Base-by-base conservation (phyloP, 2,797 vertebrate genomes). In the Gallirallus australis region DNA sequence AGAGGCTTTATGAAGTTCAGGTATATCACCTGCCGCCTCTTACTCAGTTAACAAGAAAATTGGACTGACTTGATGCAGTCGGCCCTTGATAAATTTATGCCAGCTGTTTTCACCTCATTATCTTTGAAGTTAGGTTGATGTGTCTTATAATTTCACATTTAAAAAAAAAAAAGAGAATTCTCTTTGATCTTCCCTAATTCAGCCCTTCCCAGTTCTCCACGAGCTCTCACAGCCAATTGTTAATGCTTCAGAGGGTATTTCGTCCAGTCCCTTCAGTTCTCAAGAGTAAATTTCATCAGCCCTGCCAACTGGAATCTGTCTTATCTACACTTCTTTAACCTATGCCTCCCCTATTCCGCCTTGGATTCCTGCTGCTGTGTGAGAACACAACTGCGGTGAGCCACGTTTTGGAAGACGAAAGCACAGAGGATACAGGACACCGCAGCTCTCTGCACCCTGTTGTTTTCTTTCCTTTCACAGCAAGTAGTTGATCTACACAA, bases 161-260 rank as follows among this genome's bases (percentile, higher is more conserved):
- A 59, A 66, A 61, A 48, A 50, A 57, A 33, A 63, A 25, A n/a
- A 39, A 13, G 37, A 61, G 25, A 79, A 59, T 86, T 82, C 8
- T 82, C 25, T 93, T 91, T 91, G 48, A 82, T 93, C 50, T 75
- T 75, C 15, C 23, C 4, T 61, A 53, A 53, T 78, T 60, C 92
- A 68, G 28, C 37, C 23, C 11, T 94, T 81, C 59, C 13, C 6
- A 79, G 30, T 66, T 82, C 48, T 84, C n/a, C n/a, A 35, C 0
- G 3, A 92, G 52, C 21, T 63, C 78, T 85, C 48, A 73, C 63
- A 82, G 64, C 39, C 42, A 92, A 82, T 92, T 93, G 9, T 89
- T 92, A 93, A 84, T 87, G 71, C 83, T 80, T 94, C 89, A 92
- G 86, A 84, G 63, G 24, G 14, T 72, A 89, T 94, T 94, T 95